Evolutionary conservation across 2,797 vertebrate species (phyloP).

Genomic region (Xerus rutilus): DNA sequence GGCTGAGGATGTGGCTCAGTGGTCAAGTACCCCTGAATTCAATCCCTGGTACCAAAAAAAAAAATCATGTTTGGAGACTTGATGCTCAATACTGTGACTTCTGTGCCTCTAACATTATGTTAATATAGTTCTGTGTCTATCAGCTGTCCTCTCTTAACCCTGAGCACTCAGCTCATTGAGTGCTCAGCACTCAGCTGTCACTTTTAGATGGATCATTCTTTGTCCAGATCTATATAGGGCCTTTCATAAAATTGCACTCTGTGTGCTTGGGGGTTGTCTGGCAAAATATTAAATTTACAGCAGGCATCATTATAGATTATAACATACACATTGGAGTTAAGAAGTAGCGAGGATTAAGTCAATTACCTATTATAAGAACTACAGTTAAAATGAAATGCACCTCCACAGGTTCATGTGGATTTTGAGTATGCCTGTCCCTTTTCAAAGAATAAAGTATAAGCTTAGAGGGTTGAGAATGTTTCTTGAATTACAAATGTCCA

Average conservation of each 20-base stretch:
- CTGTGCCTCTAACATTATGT: not conserved
- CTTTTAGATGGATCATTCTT: not conserved
- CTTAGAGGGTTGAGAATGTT: not conserved
- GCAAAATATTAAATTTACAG: not conserved
- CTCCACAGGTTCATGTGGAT: not conserved
- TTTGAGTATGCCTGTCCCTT: not conserved
- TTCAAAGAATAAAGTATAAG: not conserved
- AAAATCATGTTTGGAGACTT: not conserved
- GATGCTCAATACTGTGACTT: not conserved
- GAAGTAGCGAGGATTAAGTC: not conserved
- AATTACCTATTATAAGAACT: not conserved
- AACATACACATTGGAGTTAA: not conserved
- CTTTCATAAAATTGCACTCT: not conserved
- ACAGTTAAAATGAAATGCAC: not conserved
- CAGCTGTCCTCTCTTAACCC: not conserved
- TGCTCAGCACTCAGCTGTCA: too few species aligned
- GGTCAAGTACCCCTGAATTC: too few species aligned
- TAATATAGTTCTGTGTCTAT: not conserved
- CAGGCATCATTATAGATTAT: not conserved
- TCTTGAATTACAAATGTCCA: not conserved
- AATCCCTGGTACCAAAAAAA: too few species aligned
- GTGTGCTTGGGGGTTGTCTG: too few species aligned
- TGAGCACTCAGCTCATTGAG: not conserved
- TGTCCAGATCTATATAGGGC: not conserved
- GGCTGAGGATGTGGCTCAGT: too few species aligned